Percentiles rank a stretch among this genome's conserved stretches.
Evolutionary conservation across 2,888 invertebrate species (phyloP).

Genomic region (Cyrtodaria siliqua): DNA sequence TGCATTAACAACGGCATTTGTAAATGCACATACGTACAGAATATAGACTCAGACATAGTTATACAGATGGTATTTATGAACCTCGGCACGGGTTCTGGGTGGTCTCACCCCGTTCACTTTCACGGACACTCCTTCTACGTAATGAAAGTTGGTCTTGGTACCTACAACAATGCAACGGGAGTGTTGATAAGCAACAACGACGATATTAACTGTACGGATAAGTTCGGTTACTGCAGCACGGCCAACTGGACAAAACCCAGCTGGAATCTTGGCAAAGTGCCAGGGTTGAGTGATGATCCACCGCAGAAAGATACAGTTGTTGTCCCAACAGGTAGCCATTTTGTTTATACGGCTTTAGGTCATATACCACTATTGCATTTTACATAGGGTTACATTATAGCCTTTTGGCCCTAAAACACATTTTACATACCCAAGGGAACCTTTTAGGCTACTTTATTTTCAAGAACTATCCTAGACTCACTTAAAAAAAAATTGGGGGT

Average conservation of each 20-base stretch:
- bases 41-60: conserved; percentile 16
- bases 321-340: conserved; percentile 52
- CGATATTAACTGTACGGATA: conserved; percentile 34
- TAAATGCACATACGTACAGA: conserved; percentile 60
- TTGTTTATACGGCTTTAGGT: too few species aligned
- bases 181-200: too few species aligned
- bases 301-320: conserved; percentile 69
- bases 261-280: conserved; percentile 39
- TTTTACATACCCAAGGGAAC: too few species aligned
- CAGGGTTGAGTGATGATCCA: conserved; percentile 52
- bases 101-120: conserved; percentile 75
- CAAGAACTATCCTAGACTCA: too few species aligned
- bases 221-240: conserved; percentile 32
- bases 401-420: too few species aligned
- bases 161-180: background rate
- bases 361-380: too few species aligned
- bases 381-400: too few species aligned
- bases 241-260: conserved; percentile 35
- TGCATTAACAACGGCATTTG: conserved; percentile 51
- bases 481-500: too few species aligned
- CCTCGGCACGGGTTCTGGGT: conserved; percentile 64
- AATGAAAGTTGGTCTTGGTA: conserved; percentile 54
- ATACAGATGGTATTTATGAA: conserved; percentile 70
- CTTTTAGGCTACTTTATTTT: too few species aligned
- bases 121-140: conserved; percentile 79